phyloP scores from a whole-genome alignment of 2,113 vertebrate species.

The Indicator indicator region DNA sequence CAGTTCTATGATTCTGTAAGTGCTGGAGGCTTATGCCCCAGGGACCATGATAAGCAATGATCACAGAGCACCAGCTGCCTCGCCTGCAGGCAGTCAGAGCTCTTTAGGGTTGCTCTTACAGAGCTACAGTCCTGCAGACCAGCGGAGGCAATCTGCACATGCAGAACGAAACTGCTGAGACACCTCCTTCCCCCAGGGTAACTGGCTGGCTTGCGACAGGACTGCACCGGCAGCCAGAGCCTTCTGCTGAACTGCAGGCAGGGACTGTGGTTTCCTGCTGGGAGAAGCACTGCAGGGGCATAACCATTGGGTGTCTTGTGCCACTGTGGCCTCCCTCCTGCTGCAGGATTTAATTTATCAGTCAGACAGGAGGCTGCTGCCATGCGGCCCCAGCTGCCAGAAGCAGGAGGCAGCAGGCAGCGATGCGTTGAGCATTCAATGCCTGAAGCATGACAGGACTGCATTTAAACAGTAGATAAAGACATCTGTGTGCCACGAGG shows the following conservation, averaged over 20 bases:
- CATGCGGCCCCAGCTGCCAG: background rate
- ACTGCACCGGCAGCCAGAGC: background rate
- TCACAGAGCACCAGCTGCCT: background rate
- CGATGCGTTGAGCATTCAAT: background rate
- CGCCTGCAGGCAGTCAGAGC: background rate
- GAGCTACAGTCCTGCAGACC: background rate
- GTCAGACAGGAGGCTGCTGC: background rate
- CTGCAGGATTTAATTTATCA: background rate
- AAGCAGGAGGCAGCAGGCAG: background rate
- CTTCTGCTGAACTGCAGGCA: background rate
- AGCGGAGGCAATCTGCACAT: background rate
- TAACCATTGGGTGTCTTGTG: background rate
- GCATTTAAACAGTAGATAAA: background rate
- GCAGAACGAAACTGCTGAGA: background rate
- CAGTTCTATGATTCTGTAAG: background rate
- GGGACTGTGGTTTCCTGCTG: background rate
- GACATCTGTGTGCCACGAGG: background rate
- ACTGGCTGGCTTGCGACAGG: background rate
- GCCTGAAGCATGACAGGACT: background rate
- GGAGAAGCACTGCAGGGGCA: rapidly evolving
- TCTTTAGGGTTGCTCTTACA: background rate
- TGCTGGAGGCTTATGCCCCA: background rate
- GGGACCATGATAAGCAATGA: background rate
- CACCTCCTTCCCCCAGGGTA: background rate
- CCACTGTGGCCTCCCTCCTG: rapidly evolving